Evolutionary conservation across 2,797 vertebrate species (phyloP).

Genomic region (Phataginus tricuspis): DNA sequence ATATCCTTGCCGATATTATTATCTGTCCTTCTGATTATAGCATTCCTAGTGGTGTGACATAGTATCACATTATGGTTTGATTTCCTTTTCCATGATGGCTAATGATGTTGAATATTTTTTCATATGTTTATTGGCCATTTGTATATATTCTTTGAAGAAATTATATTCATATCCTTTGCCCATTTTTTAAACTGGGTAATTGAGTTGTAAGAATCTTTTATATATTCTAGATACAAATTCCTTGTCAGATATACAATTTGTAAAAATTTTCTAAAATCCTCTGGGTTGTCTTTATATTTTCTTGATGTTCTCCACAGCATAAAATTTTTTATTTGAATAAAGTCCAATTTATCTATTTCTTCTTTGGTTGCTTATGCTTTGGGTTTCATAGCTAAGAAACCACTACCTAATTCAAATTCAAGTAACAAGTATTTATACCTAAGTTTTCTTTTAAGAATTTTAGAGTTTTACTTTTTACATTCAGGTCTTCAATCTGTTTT

Average conservation of each 20-base stretch:
- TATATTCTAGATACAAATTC: background rate
- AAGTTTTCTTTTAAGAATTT: slow-evolving; percentile 5
- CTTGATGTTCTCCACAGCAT: background rate
- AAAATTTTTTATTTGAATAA: background rate
- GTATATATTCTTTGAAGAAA: slow-evolving; percentile 31
- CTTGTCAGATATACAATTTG: background rate
- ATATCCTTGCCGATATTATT: background rate
- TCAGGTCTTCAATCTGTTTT: slow-evolving; percentile 11
- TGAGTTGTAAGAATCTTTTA: slow-evolving; percentile 15
- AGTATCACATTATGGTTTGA: background rate
- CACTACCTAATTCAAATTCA: background rate
- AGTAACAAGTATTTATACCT: background rate
- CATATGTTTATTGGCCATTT: slow-evolving; percentile 30
- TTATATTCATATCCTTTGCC: slow-evolving; percentile 6
- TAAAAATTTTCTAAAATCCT: background rate
- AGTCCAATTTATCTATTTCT: background rate
- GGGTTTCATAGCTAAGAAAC: background rate
- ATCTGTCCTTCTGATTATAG: slow-evolving; percentile 33
- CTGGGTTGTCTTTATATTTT: background rate
- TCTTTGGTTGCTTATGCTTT: background rate
- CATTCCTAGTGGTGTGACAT: background rate
- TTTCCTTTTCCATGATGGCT: slow-evolving; percentile 10
- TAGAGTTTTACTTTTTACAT: slow-evolving; percentile 21
- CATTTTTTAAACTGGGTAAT: background rate
- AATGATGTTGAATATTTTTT: background rate